These are phyloP conservation scores for Pygocentrus nattereri DNA, from an alignment of 2,797 vertebrate genomes.

Conservation along the genomic window DNA sequence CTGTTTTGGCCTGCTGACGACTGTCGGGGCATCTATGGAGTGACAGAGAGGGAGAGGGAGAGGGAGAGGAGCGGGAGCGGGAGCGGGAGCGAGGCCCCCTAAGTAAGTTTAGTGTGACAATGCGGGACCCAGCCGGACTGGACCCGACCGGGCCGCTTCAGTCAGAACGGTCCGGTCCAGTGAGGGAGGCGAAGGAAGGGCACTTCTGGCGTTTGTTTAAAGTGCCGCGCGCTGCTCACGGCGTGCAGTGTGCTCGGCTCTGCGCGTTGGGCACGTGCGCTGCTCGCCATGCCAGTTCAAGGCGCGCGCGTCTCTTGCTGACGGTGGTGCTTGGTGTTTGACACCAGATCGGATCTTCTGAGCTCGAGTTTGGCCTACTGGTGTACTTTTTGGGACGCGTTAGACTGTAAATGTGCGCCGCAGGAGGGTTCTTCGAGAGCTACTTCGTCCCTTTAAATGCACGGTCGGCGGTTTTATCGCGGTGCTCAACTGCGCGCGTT, in stretches of 20 bases:
- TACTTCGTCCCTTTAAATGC: constrained; percentile 11
- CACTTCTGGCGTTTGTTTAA: background rate
- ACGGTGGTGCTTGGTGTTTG: too few species aligned
- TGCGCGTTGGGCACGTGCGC: constrained; percentile 38
- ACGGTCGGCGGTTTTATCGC: background rate
- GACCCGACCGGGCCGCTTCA: constrained; percentile 21
- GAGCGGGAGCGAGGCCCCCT: constrained; percentile 3
- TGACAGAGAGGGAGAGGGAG: background rate
- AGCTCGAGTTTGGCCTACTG: background rate
- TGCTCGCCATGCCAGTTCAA: constrained; percentile 34
- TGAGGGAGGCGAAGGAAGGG: rapidly evolving
- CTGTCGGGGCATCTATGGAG: constrained; percentile 26
- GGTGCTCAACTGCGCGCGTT: background rate
- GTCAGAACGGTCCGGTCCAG: background rate
- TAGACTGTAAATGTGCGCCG: background rate
- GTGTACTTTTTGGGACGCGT: background rate
- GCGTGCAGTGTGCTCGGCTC: background rate
- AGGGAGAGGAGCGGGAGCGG: background rate
- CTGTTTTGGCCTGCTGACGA: background rate
- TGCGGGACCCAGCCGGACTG: constrained; percentile 11
- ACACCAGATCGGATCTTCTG: background rate
- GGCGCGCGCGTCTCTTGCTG: constrained; percentile 41
- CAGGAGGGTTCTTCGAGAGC: background rate
- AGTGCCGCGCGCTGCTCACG: background rate
- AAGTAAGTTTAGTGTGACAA: constrained; percentile 55